Percentiles rank a stretch among this genome's conserved stretches.
Evolutionary conservation across 2,888 invertebrate genomes (phyloP).

Genomic region (Macaria notata): DNA sequence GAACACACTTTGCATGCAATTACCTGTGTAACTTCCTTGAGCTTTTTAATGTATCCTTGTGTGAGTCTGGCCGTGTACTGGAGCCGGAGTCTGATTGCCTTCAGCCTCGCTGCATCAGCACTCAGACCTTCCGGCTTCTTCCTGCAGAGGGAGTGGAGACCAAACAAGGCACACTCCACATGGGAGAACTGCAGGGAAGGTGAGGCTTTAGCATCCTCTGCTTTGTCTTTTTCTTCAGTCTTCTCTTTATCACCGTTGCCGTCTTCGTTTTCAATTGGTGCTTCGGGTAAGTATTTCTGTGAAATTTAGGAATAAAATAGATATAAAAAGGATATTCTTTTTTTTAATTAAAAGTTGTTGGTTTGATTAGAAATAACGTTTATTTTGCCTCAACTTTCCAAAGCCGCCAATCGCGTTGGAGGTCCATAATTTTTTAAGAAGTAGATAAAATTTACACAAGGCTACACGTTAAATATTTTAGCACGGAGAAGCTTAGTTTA

Average conservation of each 20-base stretch:
- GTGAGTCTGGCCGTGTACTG: conserved; percentile 96
- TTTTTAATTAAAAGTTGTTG: too few species aligned
- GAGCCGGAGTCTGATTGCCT: conserved; percentile 92
- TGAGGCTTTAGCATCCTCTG: conserved; percentile 73
- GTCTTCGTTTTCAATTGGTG: conserved; percentile 84
- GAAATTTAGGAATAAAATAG: conserved; percentile 29
- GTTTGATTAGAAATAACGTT: too few species aligned
- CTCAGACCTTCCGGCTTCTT: conserved; percentile 89
- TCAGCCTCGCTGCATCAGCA: conserved; percentile 87
- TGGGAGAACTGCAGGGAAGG: conserved; percentile 96
- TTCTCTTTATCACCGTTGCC: conserved; percentile 78
- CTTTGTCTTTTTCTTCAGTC: conserved; percentile 65
- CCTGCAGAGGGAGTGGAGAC: conserved; percentile 88
- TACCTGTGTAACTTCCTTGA: conserved; percentile 84
- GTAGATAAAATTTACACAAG: too few species aligned
- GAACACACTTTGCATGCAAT: background rate
- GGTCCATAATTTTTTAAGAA: too few species aligned
- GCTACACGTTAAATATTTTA: too few species aligned
- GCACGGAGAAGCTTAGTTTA: too few species aligned
- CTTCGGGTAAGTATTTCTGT: conserved; percentile 94
- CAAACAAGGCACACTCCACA: conserved; percentile 94
- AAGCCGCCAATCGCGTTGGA: too few species aligned
- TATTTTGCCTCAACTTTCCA: too few species aligned
- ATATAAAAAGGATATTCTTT: too few species aligned
- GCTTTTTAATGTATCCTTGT: conserved; percentile 90